These are phyloP conservation scores for Rhaphigaster nebulosa DNA, from an alignment of 2,888 invertebrate species.

Conservation along the genomic window DNA sequence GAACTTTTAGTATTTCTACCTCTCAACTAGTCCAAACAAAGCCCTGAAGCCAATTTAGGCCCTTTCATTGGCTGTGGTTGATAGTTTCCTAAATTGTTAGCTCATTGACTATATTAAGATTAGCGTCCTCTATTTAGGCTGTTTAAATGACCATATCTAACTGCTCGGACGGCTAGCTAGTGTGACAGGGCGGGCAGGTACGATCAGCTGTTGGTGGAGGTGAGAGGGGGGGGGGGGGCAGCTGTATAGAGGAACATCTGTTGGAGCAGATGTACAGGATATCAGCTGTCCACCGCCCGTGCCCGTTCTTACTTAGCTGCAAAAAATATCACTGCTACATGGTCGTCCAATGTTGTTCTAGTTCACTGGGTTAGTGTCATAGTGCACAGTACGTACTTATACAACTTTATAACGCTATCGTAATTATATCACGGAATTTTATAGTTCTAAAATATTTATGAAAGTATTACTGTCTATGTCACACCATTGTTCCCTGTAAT, in stretches of 20 bases:
- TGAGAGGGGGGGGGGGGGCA: neutral
- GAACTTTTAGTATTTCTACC: too few relatives aligned
- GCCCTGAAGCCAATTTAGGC: too few relatives aligned
- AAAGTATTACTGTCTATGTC: too few relatives aligned
- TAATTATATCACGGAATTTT: too few relatives aligned
- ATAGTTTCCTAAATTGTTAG: too few relatives aligned
- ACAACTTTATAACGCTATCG: too few relatives aligned
- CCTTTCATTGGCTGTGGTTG: too few relatives aligned
- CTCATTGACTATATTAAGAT: neutral
- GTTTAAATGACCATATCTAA: conserved; percentile 12
- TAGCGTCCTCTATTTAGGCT: neutral
- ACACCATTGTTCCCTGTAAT: too few relatives aligned
- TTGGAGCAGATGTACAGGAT: conserved; percentile 27
- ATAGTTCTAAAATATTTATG: too few relatives aligned
- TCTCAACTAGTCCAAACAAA: too few relatives aligned
- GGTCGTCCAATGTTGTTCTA: neutral
- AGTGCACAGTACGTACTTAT: too few relatives aligned
- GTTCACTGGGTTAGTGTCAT: neutral
- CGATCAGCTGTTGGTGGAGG: conserved; percentile 16
- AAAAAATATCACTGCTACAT: conserved; percentile 7
- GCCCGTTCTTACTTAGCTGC: neutral
- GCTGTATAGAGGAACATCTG: neutral
- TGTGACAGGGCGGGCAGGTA: neutral
- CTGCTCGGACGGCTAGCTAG: neutral
- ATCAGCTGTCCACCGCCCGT: conserved; percentile 11